Evolutionary conservation across 2,113 vertebrate species (phyloP), one percentile per base, ranked within the genome.

Genomic region (Xyliphius kryptos): DNA sequence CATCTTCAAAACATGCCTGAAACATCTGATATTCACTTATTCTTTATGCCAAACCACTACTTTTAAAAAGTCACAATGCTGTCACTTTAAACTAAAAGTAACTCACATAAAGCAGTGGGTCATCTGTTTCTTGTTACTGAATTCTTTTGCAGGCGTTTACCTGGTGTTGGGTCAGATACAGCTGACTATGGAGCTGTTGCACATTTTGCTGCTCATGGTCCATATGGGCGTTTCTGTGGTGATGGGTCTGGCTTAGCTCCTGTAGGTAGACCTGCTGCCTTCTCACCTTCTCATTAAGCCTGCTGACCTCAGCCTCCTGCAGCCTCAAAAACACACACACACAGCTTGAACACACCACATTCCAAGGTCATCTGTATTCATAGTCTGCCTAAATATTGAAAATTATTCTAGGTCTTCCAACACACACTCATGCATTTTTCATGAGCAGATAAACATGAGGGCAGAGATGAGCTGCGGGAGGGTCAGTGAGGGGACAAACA

Each of bases 241-340:
- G 75, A 68, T 76, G 69, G 79, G 73, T 82, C 67, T 75, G 19
- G 47, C 67, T 70, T 57, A 83, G 71, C 58, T 79, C 76, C 64
- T 66, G 61, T 56, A 76, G 60, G 66, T 86, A 77, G 65, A 67
- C 71, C 44, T 73, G 75, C 26, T 79, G 80, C 71, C 71, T 76
- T 77, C 71, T 76, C 65, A 71, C 49, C 52, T 76, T 77, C 62
- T 78, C 43, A 51, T 86, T 82, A 72, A 84, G 77, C 68, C 72
- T 76, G 74, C 63, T 81, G 67, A 86, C 78, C 70, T 83, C 80
- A 62, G 53, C 38, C 70, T 87, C 76, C 76, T 76, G 78, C 51
- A 78, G 67, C 71, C 64, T 67, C 76, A 84, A 44, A 67, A 49
- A 65, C 22, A 57, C 61, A 62, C 38, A 20, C 19, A 40, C 1